phyloP scores from a whole-genome alignment of 1,140 invertebrate species.

The Heterodera carotae region DNA sequence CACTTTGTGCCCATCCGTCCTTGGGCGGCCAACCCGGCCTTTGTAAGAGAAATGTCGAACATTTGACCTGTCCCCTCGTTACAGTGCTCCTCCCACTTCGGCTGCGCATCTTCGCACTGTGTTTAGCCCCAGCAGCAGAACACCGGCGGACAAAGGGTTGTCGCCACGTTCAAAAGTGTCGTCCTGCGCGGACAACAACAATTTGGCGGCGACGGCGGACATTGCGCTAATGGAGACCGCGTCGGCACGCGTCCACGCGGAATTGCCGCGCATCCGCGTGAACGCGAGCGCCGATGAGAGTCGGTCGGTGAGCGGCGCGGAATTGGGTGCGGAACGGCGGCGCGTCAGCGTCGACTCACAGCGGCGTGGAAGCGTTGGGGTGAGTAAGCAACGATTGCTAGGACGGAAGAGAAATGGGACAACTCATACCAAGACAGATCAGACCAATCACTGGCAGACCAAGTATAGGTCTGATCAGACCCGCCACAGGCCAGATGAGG shows the following conservation, averaged over 20 bases:
- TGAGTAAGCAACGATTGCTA: neutral
- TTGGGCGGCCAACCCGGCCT: no score
- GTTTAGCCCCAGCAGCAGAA: neutral
- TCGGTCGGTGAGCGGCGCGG: neutral
- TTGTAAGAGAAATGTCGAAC: no score
- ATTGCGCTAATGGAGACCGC: neutral
- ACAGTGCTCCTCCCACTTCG: neutral
- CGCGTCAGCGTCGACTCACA: neutral
- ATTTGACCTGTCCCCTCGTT: no score
- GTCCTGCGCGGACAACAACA: neutral
- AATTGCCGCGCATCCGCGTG: slow-evolving; percentile 9
- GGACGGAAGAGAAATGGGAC: no score
- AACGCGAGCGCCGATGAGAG: slow-evolving; percentile 1
- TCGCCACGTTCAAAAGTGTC: neutral
- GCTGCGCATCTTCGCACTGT: neutral
- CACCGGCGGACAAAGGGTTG: neutral
- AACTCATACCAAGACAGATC: no score
- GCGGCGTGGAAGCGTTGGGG: neutral
- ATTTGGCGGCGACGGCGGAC: neutral
- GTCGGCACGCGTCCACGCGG: neutral
- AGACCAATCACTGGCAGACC: no score
- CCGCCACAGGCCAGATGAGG: no score
- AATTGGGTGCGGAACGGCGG: neutral
- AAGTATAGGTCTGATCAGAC: no score
- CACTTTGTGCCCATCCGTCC: no score